Percentiles rank a stretch among this genome's conserved stretches.
These are phyloP conservation scores for Apogon talboti DNA, from an alignment of 2,797 vertebrate species.

Conservation along the genomic window DNA sequence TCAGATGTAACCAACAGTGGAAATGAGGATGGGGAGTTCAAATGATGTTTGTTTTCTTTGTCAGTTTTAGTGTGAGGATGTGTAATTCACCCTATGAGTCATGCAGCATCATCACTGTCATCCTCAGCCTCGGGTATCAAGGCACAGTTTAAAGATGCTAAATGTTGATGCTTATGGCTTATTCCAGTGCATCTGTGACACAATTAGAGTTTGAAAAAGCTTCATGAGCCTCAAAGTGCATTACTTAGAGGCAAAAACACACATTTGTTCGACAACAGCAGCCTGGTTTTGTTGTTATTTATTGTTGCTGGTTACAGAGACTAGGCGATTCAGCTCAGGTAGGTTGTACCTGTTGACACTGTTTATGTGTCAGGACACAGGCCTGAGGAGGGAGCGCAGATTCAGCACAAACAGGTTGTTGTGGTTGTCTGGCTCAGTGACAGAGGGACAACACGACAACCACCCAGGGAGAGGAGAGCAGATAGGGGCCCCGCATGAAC, in stretches of 20 bases:
- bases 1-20: background rate
- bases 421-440: conserved; percentile 55
- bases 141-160: conserved; percentile 15
- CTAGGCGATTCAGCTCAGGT: conserved; percentile 14
- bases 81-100: conserved; percentile 41
- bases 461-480: conserved; percentile 27
- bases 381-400: conserved; percentile 29
- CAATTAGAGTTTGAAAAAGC: background rate
- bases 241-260: background rate
- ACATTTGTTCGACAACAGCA: too few species aligned
- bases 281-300: too few species aligned
- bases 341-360: conserved; percentile 60
- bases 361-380: conserved; percentile 40
- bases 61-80: conserved; percentile 23
- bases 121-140: conserved; percentile 28
- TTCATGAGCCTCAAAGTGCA: background rate
- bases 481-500: conserved; percentile 63
- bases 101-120: conserved; percentile 38
- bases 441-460: conserved; percentile 41
- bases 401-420: conserved; percentile 74
- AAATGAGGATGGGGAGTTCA: conserved; percentile 4
- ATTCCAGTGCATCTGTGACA: background rate
- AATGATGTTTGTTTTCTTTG: conserved; percentile 13
- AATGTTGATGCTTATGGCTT: conserved; percentile 3
- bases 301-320: conserved; percentile 6